These are phyloP conservation scores for Philhelius pedissequus DNA, from an alignment of 2,888 invertebrate species.

Conservation along the genomic window DNA sequence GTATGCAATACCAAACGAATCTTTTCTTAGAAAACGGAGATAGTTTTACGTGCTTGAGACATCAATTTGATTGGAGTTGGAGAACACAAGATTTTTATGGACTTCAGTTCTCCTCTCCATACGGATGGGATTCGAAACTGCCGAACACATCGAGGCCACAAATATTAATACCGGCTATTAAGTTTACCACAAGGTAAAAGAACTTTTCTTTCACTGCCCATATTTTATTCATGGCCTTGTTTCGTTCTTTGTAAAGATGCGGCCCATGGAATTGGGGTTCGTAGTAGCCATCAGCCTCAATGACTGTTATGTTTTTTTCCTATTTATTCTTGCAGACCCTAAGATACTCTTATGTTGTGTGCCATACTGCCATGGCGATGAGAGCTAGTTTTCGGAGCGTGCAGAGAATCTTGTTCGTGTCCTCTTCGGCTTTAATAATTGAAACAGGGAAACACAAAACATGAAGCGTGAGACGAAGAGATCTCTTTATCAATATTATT, in stretches of 20 bases:
- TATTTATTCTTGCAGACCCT: neutral
- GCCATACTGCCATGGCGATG: slow-evolving; percentile 3
- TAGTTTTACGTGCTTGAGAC: slow-evolving; percentile 58
- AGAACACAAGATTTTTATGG: slow-evolving; percentile 44
- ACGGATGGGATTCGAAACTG: neutral
- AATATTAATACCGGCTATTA: neutral
- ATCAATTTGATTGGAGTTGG: slow-evolving; percentile 54
- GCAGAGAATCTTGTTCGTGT: slow-evolving; percentile 18
- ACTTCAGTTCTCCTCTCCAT: slow-evolving; percentile 13
- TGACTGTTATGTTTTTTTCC: slow-evolving; percentile 6
- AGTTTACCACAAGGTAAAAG: neutral
- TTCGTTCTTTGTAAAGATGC: slow-evolving; percentile 48
- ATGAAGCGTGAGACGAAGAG: neutral
- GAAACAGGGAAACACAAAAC: neutral
- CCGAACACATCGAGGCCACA: neutral
- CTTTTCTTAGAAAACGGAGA: slow-evolving; percentile 36
- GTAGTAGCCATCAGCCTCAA: slow-evolving; percentile 49
- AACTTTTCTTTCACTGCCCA: slow-evolving; percentile 7
- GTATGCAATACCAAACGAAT: slow-evolving; percentile 24
- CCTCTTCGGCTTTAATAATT: slow-evolving; percentile 1
- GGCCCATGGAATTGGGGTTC: slow-evolving; percentile 47
- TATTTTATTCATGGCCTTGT: slow-evolving; percentile 55
- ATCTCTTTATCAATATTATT: slow-evolving; percentile 48
- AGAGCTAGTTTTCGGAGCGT: neutral
- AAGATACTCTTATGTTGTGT: slow-evolving; percentile 14